phyloP scores from a whole-genome alignment of 2,888 invertebrate species.

The Acronicta psi region DNA sequence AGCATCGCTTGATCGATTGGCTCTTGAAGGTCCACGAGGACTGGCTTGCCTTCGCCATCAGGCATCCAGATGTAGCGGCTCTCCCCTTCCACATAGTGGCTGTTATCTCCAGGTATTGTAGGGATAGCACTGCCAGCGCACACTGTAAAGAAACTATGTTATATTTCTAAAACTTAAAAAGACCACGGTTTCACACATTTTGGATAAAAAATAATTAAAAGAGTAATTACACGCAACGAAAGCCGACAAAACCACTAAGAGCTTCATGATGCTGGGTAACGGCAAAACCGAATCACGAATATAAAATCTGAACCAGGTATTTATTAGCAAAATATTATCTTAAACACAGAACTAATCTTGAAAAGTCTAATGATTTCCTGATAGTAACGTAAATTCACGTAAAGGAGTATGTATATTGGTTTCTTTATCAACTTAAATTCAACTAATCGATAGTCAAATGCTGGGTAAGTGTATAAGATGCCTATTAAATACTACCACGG shows the following conservation, averaged over 20 bases:
- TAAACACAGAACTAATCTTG: neutral
- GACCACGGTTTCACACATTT: too few relatives aligned
- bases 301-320: neutral
- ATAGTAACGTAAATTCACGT: neutral
- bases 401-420: neutral
- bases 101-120: conserved; percentile 66
- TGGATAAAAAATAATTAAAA: too few relatives aligned
- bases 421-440: too few relatives aligned
- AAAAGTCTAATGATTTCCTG: neutral
- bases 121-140: neutral
- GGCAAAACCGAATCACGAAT: neutral
- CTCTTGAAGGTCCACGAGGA: conserved; percentile 69
- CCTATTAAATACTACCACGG: neutral
- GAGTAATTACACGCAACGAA: neutral
- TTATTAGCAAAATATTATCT: neutral
- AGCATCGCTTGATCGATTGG: conserved; percentile 55
- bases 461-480: neutral
- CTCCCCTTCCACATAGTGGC: conserved; percentile 72
- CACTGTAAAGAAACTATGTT: neutral
- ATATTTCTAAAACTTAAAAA: too few relatives aligned
- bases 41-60: conserved; percentile 68
- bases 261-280: neutral
- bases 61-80: conserved; percentile 77
- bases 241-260: neutral
- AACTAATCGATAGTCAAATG: too few relatives aligned